These are phyloP conservation scores for Sebastolobus alascanus DNA, from an alignment of 2,797 vertebrate species.

Conservation along the genomic window DNA sequence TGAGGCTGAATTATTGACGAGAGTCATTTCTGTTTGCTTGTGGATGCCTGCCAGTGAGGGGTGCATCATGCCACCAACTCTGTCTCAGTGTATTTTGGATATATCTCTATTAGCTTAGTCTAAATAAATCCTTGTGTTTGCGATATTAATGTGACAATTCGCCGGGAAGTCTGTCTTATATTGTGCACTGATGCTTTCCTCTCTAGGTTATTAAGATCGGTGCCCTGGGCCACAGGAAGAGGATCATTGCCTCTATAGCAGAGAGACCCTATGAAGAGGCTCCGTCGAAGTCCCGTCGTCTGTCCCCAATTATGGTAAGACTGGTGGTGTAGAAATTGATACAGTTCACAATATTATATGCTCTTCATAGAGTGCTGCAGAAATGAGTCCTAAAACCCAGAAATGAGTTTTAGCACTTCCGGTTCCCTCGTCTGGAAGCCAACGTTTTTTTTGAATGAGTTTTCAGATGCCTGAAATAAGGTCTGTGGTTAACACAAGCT, in stretches of 20 bases:
- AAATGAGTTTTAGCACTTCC: too few species aligned
- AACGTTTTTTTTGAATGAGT: too few species aligned
- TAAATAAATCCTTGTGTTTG: slow-evolving; percentile 38
- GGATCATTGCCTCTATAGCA: slow-evolving; percentile 95
- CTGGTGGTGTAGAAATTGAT: neutral
- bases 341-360: neutral
- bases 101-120: slow-evolving; percentile 60
- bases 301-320: slow-evolving; percentile 94
- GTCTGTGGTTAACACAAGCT: too few species aligned
- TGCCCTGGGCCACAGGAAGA: slow-evolving; percentile 94
- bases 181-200: slow-evolving; percentile 24
- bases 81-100: slow-evolving; percentile 65
- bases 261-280: slow-evolving; percentile 97
- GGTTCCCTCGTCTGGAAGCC: too few species aligned
- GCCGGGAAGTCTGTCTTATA: slow-evolving; percentile 28
- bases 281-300: slow-evolving; percentile 93
- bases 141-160: slow-evolving; percentile 41
- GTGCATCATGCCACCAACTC: slow-evolving; percentile 80
- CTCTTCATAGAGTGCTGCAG: too few species aligned
- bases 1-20: slow-evolving; percentile 84
- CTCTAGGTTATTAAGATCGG: slow-evolving; percentile 94
- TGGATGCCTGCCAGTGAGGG: slow-evolving; percentile 68
- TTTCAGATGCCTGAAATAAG: too few species aligned
- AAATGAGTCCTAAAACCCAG: too few species aligned
- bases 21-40: slow-evolving; percentile 76